These are phyloP conservation scores for Delichon dasypus DNA, from an alignment of 2,797 vertebrate genomes.

Conservation along the genomic window DNA sequence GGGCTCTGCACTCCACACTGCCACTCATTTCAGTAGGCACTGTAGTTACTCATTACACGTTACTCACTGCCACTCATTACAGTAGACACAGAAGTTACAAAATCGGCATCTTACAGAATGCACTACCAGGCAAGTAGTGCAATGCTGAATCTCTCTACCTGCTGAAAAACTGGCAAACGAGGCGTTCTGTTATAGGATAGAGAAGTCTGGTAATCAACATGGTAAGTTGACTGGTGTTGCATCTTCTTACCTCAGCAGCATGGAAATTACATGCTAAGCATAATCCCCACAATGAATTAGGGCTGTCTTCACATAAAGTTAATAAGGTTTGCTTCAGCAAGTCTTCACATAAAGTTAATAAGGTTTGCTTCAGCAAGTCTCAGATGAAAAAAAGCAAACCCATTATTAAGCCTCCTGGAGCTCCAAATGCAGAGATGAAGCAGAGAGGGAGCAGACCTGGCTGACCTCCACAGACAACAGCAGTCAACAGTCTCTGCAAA, in stretches of 20 bases:
- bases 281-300: slow-evolving; percentile 45
- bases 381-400: background rate
- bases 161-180: background rate
- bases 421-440: background rate
- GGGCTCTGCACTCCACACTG: background rate
- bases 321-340: slow-evolving; percentile 45
- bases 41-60: too few relatives aligned
- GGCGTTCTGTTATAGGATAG: background rate
- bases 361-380: slow-evolving; percentile 42
- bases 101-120: background rate
- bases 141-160: slow-evolving; percentile 24
- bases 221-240: background rate
- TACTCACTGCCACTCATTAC: background rate
- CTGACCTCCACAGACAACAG: slow-evolving; percentile 48
- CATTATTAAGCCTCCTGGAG: slow-evolving; percentile 40
- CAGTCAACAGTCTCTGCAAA: slow-evolving; percentile 39
- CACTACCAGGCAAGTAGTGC: slow-evolving; percentile 10
- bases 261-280: slow-evolving; percentile 43
- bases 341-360: slow-evolving; percentile 34
- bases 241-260: slow-evolving; percentile 27
- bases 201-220: background rate
- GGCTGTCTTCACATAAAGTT: slow-evolving; percentile 31
- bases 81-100: background rate
- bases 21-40: background rate
- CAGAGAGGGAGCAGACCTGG: slow-evolving; percentile 10